Conservation (phyloP, 2,888 invertebrate species). For the Acanthopleura granulata region DNA sequence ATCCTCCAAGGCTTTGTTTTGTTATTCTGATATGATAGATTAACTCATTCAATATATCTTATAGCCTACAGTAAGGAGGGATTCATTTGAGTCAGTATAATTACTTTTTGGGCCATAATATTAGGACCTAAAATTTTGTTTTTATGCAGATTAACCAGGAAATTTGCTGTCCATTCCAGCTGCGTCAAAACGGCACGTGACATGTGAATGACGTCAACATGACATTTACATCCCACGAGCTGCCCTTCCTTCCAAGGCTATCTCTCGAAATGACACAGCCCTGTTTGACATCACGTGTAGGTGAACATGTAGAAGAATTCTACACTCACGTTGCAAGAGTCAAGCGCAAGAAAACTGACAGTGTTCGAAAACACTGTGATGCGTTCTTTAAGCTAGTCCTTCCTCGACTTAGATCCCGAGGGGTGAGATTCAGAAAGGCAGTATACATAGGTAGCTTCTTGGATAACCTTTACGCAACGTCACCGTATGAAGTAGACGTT, state of each 20-base stretch:
- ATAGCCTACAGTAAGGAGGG: too few species aligned
- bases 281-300: conserved; percentile 9
- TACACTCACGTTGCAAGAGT: conserved; percentile 28
- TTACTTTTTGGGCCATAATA: too few species aligned
- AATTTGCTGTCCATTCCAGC: too few species aligned
- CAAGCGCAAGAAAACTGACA: conserved; percentile 18
- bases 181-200: too few species aligned
- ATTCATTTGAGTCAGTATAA: too few species aligned
- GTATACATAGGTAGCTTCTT: conserved; percentile 30
- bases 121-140: too few species aligned
- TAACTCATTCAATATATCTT: too few species aligned
- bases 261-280: not conserved
- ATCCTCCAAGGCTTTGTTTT: too few species aligned
- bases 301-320: conserved; percentile 26
- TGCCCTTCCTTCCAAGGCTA: not conserved
- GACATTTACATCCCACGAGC: too few species aligned
- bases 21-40: too few species aligned
- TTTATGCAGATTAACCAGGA: too few species aligned
- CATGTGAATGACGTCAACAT: too few species aligned
- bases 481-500: conserved; percentile 28
- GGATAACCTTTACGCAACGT: conserved; percentile 28
- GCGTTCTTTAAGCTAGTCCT: conserved; percentile 25
- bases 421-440: conserved; percentile 26
- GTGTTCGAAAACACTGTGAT: not conserved
- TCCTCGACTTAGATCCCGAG: conserved; percentile 21